Base-by-base conservation (phyloP, 2,797 vertebrate genomes). In the Myotis daubentonii region DNA sequence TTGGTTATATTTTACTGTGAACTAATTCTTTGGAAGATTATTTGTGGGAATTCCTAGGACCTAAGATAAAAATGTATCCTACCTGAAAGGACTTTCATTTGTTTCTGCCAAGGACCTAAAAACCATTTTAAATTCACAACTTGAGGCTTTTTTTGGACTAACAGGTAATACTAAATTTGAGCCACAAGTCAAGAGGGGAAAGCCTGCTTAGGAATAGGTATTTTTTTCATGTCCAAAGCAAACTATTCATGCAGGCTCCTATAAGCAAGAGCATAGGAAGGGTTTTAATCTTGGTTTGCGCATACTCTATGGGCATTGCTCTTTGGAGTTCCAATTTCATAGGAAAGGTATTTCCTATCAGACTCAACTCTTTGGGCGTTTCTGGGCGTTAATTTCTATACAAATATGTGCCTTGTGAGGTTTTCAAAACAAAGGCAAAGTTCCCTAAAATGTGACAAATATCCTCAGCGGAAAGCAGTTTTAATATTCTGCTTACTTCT, bases 391-490 rank as follows among this genome's bases (percentile, higher is more conserved):
- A 68, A 62, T 70, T 88, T 88, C 55, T 95, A 79, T 2, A 66
- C n/a, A 47, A 47, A 47, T 4, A 20, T 79, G 41, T n/a, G 11
- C 49, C 25, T 72, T 53, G 30, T 23, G 16, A 81, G 57, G 4
- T 44, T 68, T 88, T 85, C 49, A 80, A 88, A 92, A 60, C 70
- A 65, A 94, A 65, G 47, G 60, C 62, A 88, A 88, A 85, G 41
- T 33, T 41, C 28, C 76, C 38, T n/a, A 66, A 28, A 89, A 80
- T 36, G 22, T 70, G 28, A 49, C 38, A 81, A 74, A 51, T 75
- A 17, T 75, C 11, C 68, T 68, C 57, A 87, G 11, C 82, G n/a
- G 33, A 71, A 80, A 74, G 71, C 28, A 75, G 68, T 70, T 79
- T 86, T 89, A 89, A 94, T 38, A 82, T 62, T 76, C 62, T 78